Percentiles rank a stretch among this genome's conserved stretches.
Evolutionary conservation across 2,113 vertebrate species (phyloP).

Genomic region (Calyptommatus sinebrachiatus): DNA sequence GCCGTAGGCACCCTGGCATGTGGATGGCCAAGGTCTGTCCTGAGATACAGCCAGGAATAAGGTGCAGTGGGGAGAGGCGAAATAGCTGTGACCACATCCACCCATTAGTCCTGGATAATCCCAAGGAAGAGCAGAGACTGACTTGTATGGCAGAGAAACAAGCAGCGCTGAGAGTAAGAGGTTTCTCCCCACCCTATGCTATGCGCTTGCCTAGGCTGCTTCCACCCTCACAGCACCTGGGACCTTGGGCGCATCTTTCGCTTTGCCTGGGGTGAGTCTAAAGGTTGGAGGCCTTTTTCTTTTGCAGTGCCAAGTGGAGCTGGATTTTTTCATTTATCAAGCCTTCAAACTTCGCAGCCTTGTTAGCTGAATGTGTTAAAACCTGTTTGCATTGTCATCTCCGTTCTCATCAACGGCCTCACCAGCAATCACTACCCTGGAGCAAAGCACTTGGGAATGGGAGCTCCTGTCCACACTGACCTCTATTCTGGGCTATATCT

Average conservation of each 20-base stretch:
- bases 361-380: slow-evolving; percentile 30
- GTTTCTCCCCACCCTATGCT: not conserved
- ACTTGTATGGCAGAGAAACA: not conserved
- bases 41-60: no score
- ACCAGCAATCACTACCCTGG: not conserved
- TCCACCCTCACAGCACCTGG: not conserved
- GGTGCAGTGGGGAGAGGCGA: not conserved
- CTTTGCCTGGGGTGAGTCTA: not conserved
- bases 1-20: no score
- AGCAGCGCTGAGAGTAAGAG: not conserved
- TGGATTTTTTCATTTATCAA: not conserved
- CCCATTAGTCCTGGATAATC: not conserved
- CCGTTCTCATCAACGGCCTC: not conserved
- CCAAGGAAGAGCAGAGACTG: fast-evolving
- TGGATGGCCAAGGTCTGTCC: no score
- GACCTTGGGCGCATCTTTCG: no score
- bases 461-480: no score
- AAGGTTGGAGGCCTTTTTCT: not conserved
- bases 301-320: not conserved
- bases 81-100: fast-evolving
- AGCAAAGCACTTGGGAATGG: slow-evolving; percentile 20
- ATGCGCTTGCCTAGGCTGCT: not conserved
- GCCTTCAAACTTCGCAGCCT: slow-evolving; percentile 21
- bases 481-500: no score
- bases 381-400: slow-evolving; percentile 13